Evolutionary conservation across 2,797 vertebrate genomes (phyloP).

Genomic region (Hydrocynus forskahlii): DNA sequence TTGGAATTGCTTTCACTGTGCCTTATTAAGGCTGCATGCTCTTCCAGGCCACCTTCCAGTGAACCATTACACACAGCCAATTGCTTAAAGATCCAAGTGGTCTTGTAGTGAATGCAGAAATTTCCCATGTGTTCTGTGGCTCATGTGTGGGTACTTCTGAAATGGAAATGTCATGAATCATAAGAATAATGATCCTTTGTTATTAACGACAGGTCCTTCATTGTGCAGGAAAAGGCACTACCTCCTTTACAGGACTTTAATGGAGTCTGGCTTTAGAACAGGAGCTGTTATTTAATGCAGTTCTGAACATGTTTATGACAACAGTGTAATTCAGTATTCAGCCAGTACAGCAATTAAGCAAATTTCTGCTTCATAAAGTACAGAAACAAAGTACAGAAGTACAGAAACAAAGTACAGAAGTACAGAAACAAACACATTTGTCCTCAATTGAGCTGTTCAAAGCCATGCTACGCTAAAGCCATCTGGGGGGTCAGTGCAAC

Average conservation of each 20-base stretch:
- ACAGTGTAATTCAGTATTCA: background rate
- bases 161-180: conserved; percentile 60
- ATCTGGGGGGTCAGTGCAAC: conserved; percentile 79
- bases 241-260: conserved; percentile 82
- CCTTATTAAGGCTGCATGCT: background rate
- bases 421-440: background rate
- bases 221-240: conserved; percentile 73
- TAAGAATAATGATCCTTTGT: conserved; percentile 61
- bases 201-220: conserved; percentile 69
- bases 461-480: conserved; percentile 78
- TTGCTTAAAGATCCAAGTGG: conserved; percentile 55
- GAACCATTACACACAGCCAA: conserved; percentile 66
- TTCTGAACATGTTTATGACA: background rate
- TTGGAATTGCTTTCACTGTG: background rate
- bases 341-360: too few relatives aligned
- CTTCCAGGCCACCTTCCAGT: conserved; percentile 47
- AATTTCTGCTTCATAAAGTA: background rate
- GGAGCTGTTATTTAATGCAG: background rate
- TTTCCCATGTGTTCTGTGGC: conserved; percentile 24
- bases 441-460: conserved; percentile 46
- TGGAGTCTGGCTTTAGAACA: conserved; percentile 67
- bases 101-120: conserved; percentile 23
- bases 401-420: too few relatives aligned
- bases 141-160: conserved; percentile 60
- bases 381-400: too few relatives aligned